Evolutionary conservation across 2,113 vertebrate genomes (phyloP).

Genomic region (Myiagra hebetior): DNA sequence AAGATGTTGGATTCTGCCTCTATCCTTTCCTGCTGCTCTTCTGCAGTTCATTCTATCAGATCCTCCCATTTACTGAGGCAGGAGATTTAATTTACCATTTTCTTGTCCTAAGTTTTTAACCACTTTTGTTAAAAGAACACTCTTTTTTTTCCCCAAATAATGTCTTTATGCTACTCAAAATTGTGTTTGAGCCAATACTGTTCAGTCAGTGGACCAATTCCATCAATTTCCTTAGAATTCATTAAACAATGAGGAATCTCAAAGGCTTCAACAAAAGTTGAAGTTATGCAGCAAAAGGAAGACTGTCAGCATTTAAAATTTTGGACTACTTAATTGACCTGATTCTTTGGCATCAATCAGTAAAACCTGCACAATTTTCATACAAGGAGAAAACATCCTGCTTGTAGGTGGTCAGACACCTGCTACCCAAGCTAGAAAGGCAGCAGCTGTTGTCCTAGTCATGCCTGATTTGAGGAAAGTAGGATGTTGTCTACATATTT

Average conservation of each 20-base stretch:
- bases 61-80: neutral
- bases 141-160: neutral
- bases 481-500: constrained; percentile 73
- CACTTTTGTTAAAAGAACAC: neutral
- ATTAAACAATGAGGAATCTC: neutral
- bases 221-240: neutral
- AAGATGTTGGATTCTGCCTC: neutral
- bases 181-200: neutral
- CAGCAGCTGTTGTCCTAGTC: constrained; percentile 75
- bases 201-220: neutral
- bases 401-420: constrained; percentile 78
- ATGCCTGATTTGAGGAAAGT: constrained; percentile 61
- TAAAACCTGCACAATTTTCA: constrained; percentile 44
- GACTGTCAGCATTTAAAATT: constrained; percentile 54
- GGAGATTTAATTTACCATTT: neutral
- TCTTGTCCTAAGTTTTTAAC: neutral
- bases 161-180: neutral
- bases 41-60: neutral
- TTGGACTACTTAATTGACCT: constrained; percentile 44
- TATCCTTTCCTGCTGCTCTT: neutral
- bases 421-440: constrained; percentile 63
- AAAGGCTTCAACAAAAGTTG: neutral
- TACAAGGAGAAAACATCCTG: constrained; percentile 58
- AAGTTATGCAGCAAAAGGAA: constrained; percentile 38
- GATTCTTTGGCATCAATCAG: constrained; percentile 32